phyloP scores from a whole-genome alignment of 2,797 vertebrate species.

The Crenichthys baileyi region DNA sequence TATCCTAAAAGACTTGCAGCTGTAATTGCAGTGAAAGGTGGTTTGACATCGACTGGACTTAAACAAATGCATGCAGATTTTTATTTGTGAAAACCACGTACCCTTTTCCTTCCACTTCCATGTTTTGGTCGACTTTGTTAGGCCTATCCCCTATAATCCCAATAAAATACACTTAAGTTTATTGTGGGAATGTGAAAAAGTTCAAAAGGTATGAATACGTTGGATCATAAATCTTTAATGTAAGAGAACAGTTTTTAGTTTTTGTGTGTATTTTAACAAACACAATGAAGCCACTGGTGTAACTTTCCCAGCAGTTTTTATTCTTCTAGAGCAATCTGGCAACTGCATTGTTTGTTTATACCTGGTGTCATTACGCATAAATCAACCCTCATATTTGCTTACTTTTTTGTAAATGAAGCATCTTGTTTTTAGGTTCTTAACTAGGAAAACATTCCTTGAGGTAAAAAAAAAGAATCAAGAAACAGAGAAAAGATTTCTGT shows the following conservation, averaged over 20 bases:
- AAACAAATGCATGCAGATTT: too few species aligned
- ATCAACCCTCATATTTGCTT: conserved; percentile 25
- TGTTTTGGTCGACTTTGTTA: background rate
- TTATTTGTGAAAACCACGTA: background rate
- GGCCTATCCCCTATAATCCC: background rate
- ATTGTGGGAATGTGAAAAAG: background rate
- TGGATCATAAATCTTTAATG: background rate
- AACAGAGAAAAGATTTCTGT: conserved; percentile 59
- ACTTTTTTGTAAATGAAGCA: conserved; percentile 11
- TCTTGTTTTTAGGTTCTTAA: conserved; percentile 30
- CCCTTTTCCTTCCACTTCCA: background rate
- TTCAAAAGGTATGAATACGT: background rate
- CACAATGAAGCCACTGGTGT: conserved; percentile 8
- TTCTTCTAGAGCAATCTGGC: conserved; percentile 10
- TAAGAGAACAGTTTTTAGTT: background rate
- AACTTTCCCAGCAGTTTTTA: background rate
- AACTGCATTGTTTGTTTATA: background rate
- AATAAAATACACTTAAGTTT: background rate
- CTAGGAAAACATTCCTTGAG: conserved; percentile 35
- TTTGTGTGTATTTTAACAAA: background rate
- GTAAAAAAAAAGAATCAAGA: conserved; percentile 17
- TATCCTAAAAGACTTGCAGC: background rate
- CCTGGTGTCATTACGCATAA: conserved; percentile 11
- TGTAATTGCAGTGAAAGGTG: background rate
- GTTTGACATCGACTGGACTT: background rate